Evolutionary conservation across 2,113 vertebrate genomes (phyloP).

Genomic region (Gymnobelideus leadbeateri): DNA sequence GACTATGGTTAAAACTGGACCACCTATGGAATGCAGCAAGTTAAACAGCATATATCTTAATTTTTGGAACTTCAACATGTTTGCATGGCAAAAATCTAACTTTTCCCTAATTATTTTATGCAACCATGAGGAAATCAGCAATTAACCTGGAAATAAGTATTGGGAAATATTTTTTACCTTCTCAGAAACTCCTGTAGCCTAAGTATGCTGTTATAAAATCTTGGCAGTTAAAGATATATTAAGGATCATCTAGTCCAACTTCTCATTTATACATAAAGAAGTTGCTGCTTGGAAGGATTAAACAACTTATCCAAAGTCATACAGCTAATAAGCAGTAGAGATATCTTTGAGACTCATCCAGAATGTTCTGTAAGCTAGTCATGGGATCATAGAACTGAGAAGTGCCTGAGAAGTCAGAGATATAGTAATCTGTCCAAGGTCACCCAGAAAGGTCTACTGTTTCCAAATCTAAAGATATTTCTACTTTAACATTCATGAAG

Average conservation of each 20-base stretch:
- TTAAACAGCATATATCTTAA: neutral
- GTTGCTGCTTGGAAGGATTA: too few relatives aligned
- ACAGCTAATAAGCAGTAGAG: neutral
- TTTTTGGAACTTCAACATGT: neutral
- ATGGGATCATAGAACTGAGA: neutral
- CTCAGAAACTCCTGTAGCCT: constrained; percentile 3
- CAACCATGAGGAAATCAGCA: constrained; percentile 15
- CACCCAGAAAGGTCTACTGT: too few relatives aligned
- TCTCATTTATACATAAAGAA: neutral
- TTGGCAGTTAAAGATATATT: constrained; percentile 29
- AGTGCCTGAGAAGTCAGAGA: too few relatives aligned
- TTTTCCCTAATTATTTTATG: neutral
- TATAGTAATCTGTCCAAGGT: too few relatives aligned
- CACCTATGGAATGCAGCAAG: constrained; percentile 15
- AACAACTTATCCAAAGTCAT: neutral
- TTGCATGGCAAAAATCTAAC: too few relatives aligned
- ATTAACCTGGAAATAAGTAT: neutral
- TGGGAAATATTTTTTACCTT: constrained; percentile 14
- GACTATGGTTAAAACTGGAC: constrained; percentile 12
- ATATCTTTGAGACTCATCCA: constrained; percentile 11
- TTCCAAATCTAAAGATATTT: neutral
- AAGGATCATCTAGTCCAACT: too few relatives aligned
- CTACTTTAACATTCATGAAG: neutral
- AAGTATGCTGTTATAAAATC: too few relatives aligned
- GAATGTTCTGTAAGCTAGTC: constrained; percentile 10